A percentile compares a stretch with the other conserved stretches of the same genome.
Conservation (phyloP, 2,113 vertebrate genomes). For the Sula dactylatra region DNA sequence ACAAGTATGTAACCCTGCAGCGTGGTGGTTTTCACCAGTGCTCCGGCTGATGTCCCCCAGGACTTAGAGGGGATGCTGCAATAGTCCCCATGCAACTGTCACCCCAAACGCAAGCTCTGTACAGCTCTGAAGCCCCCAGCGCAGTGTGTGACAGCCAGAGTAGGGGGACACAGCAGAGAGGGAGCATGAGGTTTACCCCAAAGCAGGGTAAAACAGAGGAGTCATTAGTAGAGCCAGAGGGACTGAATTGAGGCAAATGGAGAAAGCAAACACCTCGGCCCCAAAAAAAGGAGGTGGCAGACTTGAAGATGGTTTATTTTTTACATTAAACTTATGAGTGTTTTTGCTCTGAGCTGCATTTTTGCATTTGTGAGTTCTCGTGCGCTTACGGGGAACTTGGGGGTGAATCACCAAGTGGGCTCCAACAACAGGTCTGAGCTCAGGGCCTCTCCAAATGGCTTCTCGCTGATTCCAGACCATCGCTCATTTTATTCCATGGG, state of each 20-base stretch:
- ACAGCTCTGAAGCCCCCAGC: not conserved
- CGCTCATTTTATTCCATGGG: rapidly evolving
- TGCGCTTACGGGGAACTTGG: not conserved
- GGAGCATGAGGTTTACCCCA: not conserved
- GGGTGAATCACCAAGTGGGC: not conserved
- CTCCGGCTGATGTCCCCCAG: not conserved
- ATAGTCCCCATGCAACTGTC: rapidly evolving
- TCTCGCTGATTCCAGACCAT: not conserved
- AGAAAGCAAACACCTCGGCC: not conserved
- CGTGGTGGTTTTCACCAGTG: not conserved
- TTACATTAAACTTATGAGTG: not conserved
- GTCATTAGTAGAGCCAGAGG: not conserved
- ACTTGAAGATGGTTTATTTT: not conserved
- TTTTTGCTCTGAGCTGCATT: not conserved
- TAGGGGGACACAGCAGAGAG: not conserved
- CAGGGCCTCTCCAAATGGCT: not conserved
- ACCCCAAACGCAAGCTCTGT: not conserved
- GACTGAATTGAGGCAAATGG: not conserved
- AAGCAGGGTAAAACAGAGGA: not conserved
- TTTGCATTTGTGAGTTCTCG: not conserved
- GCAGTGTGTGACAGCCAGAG: not conserved
- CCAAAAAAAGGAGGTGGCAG: not conserved
- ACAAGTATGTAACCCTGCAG: rapidly evolving
- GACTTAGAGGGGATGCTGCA: not conserved
- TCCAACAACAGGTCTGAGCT: not conserved